Evolutionary conservation across 2,113 vertebrate genomes (phyloP).

Genomic region (Sander vitreus): DNA sequence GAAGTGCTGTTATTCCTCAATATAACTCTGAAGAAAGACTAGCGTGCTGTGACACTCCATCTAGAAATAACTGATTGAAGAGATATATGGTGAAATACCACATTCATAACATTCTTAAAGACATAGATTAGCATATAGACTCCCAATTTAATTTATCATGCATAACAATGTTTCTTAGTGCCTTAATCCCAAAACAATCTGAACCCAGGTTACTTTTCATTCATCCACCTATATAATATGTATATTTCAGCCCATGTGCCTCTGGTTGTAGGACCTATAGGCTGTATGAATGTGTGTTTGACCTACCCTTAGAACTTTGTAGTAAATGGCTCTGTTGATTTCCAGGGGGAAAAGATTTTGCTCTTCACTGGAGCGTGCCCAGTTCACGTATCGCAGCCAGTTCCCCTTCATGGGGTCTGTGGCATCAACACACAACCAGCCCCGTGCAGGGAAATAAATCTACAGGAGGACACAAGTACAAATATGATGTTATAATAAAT

Average conservation of each 20-base stretch:
- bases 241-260: not conserved
- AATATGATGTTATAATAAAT: not conserved
- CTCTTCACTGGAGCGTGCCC: constrained; percentile 91
- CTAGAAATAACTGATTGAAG: not conserved
- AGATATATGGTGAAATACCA: not conserved
- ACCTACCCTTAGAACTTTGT: constrained; percentile 93
- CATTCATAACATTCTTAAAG: not conserved
- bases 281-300: not conserved
- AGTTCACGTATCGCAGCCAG: constrained; percentile 95
- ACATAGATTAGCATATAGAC: too few species aligned
- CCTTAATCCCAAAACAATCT: not conserved
- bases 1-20: too few species aligned
- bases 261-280: not conserved
- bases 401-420: constrained; percentile 94
- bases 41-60: too few species aligned
- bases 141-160: too few species aligned
- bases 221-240: not conserved
- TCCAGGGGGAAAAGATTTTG: constrained; percentile 95
- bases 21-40: not conserved
- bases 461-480: constrained; percentile 26
- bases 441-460: constrained; percentile 93
- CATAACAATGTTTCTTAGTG: not conserved
- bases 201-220: not conserved
- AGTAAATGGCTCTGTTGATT: constrained; percentile 95
- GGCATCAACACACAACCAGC: constrained; percentile 97